Conservation (phyloP, 2,797 vertebrate species). For the Hydrocynus forskahlii region DNA sequence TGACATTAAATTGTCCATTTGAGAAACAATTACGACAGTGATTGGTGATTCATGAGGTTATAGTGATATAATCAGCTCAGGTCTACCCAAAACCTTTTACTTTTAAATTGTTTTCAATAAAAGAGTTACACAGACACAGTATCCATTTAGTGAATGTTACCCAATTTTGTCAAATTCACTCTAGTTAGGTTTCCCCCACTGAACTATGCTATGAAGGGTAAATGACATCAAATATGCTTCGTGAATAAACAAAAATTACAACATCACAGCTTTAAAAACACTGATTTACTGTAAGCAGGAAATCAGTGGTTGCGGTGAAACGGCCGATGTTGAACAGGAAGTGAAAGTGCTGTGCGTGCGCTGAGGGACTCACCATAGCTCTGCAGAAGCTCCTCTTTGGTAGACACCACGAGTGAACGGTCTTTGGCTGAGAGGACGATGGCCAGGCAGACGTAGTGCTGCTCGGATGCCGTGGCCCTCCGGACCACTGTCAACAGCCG, state of each 20-base stretch:
- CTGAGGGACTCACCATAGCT: slow-evolving; percentile 82
- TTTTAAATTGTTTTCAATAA: too few relatives aligned
- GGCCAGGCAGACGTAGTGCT: slow-evolving; percentile 92
- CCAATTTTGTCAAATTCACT: too few relatives aligned
- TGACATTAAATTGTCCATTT: too few relatives aligned
- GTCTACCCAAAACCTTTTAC: too few relatives aligned
- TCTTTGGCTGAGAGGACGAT: slow-evolving; percentile 91
- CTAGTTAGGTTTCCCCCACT: too few relatives aligned
- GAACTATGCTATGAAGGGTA: too few relatives aligned
- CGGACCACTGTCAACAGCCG: slow-evolving; percentile 91
- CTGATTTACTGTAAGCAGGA: not conserved
- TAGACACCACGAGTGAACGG: slow-evolving; percentile 90
- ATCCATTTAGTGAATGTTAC: too few relatives aligned
- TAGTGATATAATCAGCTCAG: too few relatives aligned
- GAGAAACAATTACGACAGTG: too few relatives aligned
- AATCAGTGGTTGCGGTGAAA: not conserved
- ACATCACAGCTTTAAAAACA: not conserved
- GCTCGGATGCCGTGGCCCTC: slow-evolving; percentile 91
- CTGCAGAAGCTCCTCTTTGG: slow-evolving; percentile 95
- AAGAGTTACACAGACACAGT: too few relatives aligned
- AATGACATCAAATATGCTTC: too few relatives aligned
- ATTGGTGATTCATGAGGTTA: too few relatives aligned
- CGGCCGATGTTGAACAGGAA: not conserved
- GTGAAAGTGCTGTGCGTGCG: not conserved
- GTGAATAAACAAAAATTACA: not conserved